Conservation (phyloP, 2,113 vertebrate species). For the Emberiza fucata region DNA sequence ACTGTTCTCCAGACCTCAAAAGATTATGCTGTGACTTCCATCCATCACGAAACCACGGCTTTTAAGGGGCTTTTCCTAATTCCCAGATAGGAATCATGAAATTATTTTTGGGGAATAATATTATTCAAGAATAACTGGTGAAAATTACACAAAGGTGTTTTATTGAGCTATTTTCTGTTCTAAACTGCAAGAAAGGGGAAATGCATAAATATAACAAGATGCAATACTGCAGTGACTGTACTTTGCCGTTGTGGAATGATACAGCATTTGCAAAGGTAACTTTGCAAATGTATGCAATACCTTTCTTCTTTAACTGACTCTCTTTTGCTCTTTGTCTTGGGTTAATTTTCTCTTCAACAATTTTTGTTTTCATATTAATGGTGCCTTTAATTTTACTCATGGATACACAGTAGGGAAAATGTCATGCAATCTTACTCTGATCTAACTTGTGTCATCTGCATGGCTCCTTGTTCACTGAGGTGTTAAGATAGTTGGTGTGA, state of each 20-base stretch:
- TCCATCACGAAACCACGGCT: not conserved
- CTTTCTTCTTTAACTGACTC: not conserved
- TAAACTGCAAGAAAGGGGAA: not conserved
- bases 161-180: conserved; percentile 5
- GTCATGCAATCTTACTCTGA: not conserved
- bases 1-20: conserved; percentile 17
- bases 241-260: not conserved
- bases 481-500: not conserved
- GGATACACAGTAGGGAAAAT: not conserved
- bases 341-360: not conserved
- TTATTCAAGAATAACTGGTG: not conserved
- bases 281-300: not conserved
- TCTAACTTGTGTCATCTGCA: not conserved
- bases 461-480: not conserved
- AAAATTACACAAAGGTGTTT: not conserved
- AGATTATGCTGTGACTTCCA: conserved; percentile 49
- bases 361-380: not conserved
- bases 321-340: not conserved
- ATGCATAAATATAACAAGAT: not conserved
- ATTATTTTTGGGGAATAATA: not conserved
- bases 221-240: not conserved
- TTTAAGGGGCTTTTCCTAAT: conserved; percentile 46
- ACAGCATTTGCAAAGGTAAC: not conserved
- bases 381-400: not conserved
- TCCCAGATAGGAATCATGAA: conserved; percentile 30